These are phyloP conservation scores for Rhyzopertha dominica DNA, from an alignment of 1,140 invertebrate species.

Conservation along the genomic window DNA sequence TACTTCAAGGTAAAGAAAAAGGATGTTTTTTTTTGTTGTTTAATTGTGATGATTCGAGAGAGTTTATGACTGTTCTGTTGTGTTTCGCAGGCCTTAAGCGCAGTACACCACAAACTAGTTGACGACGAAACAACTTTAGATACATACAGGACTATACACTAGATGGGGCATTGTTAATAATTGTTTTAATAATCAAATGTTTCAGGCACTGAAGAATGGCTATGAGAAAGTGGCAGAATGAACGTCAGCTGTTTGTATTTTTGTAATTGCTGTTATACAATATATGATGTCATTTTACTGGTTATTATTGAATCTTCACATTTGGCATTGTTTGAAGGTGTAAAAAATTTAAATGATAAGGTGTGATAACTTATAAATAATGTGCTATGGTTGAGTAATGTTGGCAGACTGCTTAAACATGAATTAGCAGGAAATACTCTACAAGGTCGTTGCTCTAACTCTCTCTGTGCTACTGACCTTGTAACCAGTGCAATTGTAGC, in stretches of 20 bases:
- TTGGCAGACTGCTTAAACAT: too few relatives aligned
- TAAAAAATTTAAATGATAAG: too few relatives aligned
- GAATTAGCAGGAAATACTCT: too few relatives aligned
- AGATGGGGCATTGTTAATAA: too few relatives aligned
- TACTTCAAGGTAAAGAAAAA: conserved; percentile 89
- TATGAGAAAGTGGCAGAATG: neutral
- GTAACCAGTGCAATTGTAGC: too few relatives aligned
- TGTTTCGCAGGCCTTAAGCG: conserved; percentile 59
- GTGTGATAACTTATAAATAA: too few relatives aligned
- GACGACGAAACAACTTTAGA: conserved; percentile 52
- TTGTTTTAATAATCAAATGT: too few relatives aligned
- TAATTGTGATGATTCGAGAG: conserved; percentile 15
- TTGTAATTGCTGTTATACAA: neutral
- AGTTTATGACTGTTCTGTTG: conserved; percentile 22
- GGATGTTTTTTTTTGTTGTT: conserved; percentile 10
- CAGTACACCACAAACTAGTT: conserved; percentile 66
- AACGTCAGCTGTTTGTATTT: neutral
- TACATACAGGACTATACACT: conserved; percentile 41
- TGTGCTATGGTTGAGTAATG: too few relatives aligned
- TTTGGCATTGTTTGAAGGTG: neutral
- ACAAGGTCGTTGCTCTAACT: too few relatives aligned
- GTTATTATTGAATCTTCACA: neutral
- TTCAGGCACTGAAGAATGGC: neutral
- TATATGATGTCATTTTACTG: neutral
- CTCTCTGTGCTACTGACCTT: too few relatives aligned